These are phyloP conservation scores for Euzophera pinguis DNA, from an alignment of 2,888 invertebrate genomes.

Conservation along the genomic window DNA sequence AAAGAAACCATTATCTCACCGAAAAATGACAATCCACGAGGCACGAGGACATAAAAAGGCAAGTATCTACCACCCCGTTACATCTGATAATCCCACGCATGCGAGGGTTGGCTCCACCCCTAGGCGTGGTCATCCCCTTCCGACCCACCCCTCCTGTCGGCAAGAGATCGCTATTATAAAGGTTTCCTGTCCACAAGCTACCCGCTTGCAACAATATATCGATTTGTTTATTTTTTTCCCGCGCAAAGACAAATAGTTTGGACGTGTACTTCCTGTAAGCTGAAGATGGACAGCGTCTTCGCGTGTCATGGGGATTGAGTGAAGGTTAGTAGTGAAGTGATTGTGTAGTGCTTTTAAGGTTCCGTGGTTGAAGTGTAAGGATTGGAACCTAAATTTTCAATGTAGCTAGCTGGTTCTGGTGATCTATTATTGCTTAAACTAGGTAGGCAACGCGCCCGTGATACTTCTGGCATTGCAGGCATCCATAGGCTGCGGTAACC, in stretches of 20 bases:
- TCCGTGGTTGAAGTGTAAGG: no score
- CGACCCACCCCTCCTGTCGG: constrained; percentile 27
- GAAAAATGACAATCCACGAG: constrained; percentile 1
- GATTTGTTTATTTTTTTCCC: constrained; percentile 77
- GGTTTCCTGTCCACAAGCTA: constrained; percentile 75
- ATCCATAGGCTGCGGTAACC: no score
- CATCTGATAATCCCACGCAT: constrained; percentile 36
- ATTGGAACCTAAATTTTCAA: no score
- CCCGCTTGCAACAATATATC: constrained; percentile 69
- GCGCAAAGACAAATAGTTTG: constrained; percentile 61
- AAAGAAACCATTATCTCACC: constrained; percentile 1
- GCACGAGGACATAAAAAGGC: constrained; percentile 11
- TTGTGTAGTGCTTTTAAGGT: neutral
- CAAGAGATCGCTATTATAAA: constrained; percentile 70
- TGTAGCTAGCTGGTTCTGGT: no score
- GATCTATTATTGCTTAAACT: no score
- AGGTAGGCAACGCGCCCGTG: no score
- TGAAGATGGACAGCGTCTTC: constrained; percentile 28
- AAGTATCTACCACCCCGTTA: constrained; percentile 16
- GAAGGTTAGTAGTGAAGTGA: constrained; percentile 20
- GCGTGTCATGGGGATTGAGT: constrained; percentile 21
- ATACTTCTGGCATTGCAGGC: no score
- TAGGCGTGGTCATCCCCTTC: constrained; percentile 39
- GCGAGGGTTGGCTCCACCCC: constrained; percentile 40
- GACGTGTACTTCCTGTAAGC: constrained; percentile 46